Conservation (phyloP, 2,113 vertebrate genomes). For the Gambusia affinis region DNA sequence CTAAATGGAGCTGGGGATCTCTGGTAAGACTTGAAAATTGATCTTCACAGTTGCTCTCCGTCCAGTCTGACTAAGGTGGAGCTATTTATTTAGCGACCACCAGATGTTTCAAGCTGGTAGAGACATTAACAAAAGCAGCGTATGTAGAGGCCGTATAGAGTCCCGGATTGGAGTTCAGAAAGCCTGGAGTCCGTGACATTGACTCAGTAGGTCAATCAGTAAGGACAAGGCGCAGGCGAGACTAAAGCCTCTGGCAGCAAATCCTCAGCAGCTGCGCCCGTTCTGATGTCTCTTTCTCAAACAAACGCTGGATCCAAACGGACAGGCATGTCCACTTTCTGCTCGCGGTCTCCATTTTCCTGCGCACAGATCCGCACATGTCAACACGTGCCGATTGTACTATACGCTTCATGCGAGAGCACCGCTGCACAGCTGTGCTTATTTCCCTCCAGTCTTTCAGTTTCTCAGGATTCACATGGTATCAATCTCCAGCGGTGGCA, state of each 20-base stretch:
- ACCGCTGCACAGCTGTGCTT: slow-evolving; percentile 72
- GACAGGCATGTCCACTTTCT: slow-evolving; percentile 29
- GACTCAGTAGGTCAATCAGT: slow-evolving; percentile 74
- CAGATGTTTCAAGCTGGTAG: too few relatives aligned
- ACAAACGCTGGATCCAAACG: slow-evolving; percentile 15
- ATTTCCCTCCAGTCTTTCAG: slow-evolving; percentile 59
- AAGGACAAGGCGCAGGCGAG: slow-evolving; percentile 71
- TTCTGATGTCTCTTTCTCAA: slow-evolving; percentile 61
- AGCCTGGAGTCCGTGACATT: slow-evolving; percentile 78
- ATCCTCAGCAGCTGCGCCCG: slow-evolving; percentile 81
- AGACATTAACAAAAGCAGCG: slow-evolving; percentile 8
- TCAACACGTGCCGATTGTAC: slow-evolving; percentile 64
- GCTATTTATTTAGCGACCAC: too few relatives aligned
- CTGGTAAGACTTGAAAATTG: too few relatives aligned
- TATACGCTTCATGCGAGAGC: slow-evolving; percentile 65
- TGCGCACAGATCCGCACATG: slow-evolving; percentile 32
- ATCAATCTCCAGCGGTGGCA: slow-evolving; percentile 42
- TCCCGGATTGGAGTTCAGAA: slow-evolving; percentile 63
- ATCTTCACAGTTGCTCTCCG: too few relatives aligned
- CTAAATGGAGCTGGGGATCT: too few relatives aligned
- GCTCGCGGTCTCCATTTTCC: background rate
- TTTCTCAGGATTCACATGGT: slow-evolving; percentile 55
- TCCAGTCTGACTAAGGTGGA: too few relatives aligned
- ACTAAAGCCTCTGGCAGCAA: slow-evolving; percentile 76
- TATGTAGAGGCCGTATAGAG: slow-evolving; percentile 52